Evolutionary conservation across 1,140 invertebrate genomes (phyloP), one percentile per base, ranked within the genome.

Genomic region (Drosophila pachea): DNA sequence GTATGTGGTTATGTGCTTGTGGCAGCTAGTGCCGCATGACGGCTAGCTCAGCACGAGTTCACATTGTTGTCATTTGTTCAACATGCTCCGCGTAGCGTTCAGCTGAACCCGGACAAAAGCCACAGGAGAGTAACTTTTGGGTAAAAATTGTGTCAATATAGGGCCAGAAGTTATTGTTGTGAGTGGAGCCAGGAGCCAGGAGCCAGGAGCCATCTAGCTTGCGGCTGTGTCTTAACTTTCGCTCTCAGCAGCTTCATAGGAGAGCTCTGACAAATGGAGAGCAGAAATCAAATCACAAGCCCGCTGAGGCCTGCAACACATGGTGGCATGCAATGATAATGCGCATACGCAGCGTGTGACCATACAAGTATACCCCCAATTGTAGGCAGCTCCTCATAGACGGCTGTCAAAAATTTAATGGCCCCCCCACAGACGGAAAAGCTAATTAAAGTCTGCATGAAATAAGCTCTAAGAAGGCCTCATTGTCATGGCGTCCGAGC

Each of bases 361-460:
- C n/a, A n/a, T n/a, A n/a, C n/a, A n/a, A n/a, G n/a, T n/a, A n/a
- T n/a, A n/a, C n/a, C 33, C 33, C 6, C n/a, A 50, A 65, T 42
- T 35, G 32, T 7, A 9, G n/a, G 5, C n/a, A 35, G 49, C 31
- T 49, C 47, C 11, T 12, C 48, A 33, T 35, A 33, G 12, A 5
- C 9, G n/a, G 22, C 49, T 47, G 40, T 42, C 72, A 32, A 43
- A 38, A 45, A 36, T 69, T 76, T 73, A 48, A 73, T 73, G 66
- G 56, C 55, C 40, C 40, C 40, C 6, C 35, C 2, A 36, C 43
- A 40, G 38, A 11, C 9, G 43, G 47, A 49, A 52, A 75, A 82
- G 75, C 79, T 78, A 78, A 82, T 84, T 82, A 84, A 78, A 78
- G 60, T 61, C 54, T 29, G 14, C 48, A 38, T 47, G 61, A 63